Evolutionary conservation across 2,888 invertebrate genomes (phyloP).

Genomic region (Hololepta plana): DNA sequence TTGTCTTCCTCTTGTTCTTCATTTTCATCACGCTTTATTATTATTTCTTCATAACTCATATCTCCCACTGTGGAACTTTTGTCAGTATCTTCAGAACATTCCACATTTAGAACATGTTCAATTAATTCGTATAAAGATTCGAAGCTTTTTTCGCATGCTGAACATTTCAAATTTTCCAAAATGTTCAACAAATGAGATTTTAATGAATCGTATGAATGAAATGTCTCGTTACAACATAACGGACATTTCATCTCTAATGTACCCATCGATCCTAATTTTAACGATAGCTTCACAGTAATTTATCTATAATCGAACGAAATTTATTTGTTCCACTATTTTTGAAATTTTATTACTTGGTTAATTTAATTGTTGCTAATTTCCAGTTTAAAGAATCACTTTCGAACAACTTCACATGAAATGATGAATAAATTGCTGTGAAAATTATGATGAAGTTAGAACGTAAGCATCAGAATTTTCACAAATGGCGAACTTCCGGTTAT

Average conservation of each 20-base stretch:
- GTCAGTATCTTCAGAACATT: conserved; percentile 6
- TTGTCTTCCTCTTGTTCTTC: conserved; percentile 7
- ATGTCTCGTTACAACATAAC: conserved; percentile 44
- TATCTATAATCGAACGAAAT: conserved; percentile 6
- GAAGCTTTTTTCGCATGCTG: conserved; percentile 36
- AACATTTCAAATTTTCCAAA: conserved; percentile 38
- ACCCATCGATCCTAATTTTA: conserved; percentile 6
- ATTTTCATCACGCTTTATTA: conserved; percentile 4
- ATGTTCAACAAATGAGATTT: conserved; percentile 35
- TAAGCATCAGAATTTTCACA: too few species aligned
- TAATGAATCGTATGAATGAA: conserved; percentile 33
- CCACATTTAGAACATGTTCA: conserved; percentile 29
- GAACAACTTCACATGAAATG: too few species aligned
- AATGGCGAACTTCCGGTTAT: too few species aligned
- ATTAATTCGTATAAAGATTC: conserved; percentile 34
- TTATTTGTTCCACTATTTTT: conserved; percentile 1
- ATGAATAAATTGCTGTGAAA: not conserved
- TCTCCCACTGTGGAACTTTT: conserved; percentile 8
- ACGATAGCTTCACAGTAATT: conserved; percentile 4
- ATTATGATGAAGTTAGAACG: too few species aligned
- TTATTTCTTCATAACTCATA: too few species aligned
- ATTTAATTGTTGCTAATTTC: conserved; percentile 17
- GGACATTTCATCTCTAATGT: conserved; percentile 33
- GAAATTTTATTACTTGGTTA: not conserved
- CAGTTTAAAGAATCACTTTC: too few species aligned